Conservation (phyloP, 2,113 vertebrate genomes). For the Elephas maximus region DNA sequence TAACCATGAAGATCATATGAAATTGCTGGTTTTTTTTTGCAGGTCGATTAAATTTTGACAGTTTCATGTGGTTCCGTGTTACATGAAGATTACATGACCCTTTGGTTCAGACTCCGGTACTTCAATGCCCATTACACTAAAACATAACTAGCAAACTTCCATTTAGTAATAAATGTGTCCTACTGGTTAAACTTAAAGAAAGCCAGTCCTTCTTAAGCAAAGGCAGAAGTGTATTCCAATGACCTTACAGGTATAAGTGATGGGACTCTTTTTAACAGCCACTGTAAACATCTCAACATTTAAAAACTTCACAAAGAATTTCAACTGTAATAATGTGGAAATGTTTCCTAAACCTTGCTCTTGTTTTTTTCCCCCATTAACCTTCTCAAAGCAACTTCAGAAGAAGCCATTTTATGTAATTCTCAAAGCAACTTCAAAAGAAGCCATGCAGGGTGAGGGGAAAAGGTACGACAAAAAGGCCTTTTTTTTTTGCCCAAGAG, state of each 20-base stretch:
- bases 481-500: not conserved
- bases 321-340: not conserved
- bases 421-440: constrained; percentile 24
- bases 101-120: not conserved
- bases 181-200: not conserved
- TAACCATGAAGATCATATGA: not conserved
- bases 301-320: constrained; percentile 9
- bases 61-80: not conserved
- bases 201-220: not conserved
- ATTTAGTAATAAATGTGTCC: not conserved
- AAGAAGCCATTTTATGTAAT: not conserved
- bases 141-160: not conserved
- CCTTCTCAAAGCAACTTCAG: constrained; percentile 19
- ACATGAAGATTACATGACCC: not conserved
- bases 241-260: not conserved
- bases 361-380: not conserved
- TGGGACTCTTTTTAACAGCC: not conserved
- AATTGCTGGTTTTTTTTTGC: not conserved
- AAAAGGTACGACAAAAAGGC: not conserved
- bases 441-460: not conserved
- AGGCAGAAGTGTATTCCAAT: not conserved
- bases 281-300: not conserved
- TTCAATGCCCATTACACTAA: not conserved
- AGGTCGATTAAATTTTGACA: not conserved
- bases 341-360: not conserved